Evolutionary conservation across 1,140 invertebrate genomes (phyloP).

Genomic region (Protaetia brevitarsis): DNA sequence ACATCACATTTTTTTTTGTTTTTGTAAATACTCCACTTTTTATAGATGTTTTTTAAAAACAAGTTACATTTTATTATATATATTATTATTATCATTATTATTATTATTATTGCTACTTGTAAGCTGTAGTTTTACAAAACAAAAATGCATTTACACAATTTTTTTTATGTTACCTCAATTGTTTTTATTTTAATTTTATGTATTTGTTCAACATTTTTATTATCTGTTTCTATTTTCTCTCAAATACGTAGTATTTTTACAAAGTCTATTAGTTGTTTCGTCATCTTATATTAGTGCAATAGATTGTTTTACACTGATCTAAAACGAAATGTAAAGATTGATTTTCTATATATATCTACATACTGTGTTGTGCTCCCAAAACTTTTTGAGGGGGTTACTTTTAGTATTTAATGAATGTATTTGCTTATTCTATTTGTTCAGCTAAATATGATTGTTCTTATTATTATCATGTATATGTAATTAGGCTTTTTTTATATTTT

Average conservation of each 20-base stretch:
- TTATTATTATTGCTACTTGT: slow-evolving; percentile 1
- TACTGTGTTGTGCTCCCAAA: background rate
- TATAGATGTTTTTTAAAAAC: background rate
- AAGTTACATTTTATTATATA: slow-evolving; percentile 12
- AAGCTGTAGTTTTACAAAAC: background rate
- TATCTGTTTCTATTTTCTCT: background rate
- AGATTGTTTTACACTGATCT: background rate
- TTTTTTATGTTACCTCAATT: slow-evolving; percentile 26
- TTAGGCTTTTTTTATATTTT: slow-evolving; percentile 15
- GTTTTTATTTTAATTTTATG: background rate
- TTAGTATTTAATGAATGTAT: background rate
- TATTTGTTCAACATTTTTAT: slow-evolving; percentile 3
- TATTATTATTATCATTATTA: slow-evolving; percentile 17
- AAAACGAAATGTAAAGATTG: background rate
- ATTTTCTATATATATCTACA: background rate
- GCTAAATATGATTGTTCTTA: no score
- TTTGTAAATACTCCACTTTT: slow-evolving; percentile 19
- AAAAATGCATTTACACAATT: slow-evolving; percentile 27
- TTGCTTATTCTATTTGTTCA: slow-evolving; percentile 1
- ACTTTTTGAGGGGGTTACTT: background rate
- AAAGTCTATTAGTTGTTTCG: slow-evolving; percentile 21
- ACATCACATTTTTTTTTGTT: slow-evolving; percentile 24
- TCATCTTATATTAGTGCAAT: slow-evolving; percentile 25
- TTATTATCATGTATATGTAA: slow-evolving; percentile 5
- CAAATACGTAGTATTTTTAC: slow-evolving; percentile 7